These are phyloP conservation scores for Fabriciana adippe DNA, from an alignment of 2,888 invertebrate genomes.

Conservation along the genomic window DNA sequence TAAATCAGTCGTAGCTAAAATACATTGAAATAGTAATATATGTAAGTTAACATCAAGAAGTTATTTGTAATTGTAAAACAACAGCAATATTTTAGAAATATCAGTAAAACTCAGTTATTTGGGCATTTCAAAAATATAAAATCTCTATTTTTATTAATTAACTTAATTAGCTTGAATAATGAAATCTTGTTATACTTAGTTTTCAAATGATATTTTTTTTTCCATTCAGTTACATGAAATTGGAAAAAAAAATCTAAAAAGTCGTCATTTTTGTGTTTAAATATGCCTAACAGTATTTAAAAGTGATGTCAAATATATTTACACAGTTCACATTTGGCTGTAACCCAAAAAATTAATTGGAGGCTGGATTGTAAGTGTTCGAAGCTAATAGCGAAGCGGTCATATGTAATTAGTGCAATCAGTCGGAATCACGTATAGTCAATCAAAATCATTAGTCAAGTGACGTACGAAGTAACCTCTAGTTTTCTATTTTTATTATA, in stretches of 20 bases:
- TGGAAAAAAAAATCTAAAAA: background rate
- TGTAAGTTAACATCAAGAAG: no score
- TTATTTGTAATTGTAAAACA: no score
- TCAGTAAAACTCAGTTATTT: no score
- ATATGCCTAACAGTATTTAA: background rate
- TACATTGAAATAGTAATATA: no score
- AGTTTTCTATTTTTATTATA: background rate
- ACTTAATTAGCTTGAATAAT: no score
- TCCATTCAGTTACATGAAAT: background rate
- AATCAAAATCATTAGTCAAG: slow-evolving; percentile 26
- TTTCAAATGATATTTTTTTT: no score
- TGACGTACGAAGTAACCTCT: slow-evolving; percentile 9
- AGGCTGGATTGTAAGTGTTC: slow-evolving; percentile 17
- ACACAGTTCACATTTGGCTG: slow-evolving; percentile 28
- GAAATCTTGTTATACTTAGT: no score
- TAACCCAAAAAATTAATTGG: slow-evolving; percentile 35
- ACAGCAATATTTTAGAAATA: no score
- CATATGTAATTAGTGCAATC: slow-evolving; percentile 30
- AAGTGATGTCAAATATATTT: slow-evolving; percentile 3
- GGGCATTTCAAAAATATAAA: no score
- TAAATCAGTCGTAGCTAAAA: background rate
- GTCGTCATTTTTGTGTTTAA: background rate
- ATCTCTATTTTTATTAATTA: no score
- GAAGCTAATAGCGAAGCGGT: slow-evolving; percentile 14
- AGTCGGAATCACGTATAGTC: slow-evolving; percentile 32